Base-by-base conservation (phyloP, 92 coral and sea anemone genomes). In the Epizoanthus rinbou region DNA sequence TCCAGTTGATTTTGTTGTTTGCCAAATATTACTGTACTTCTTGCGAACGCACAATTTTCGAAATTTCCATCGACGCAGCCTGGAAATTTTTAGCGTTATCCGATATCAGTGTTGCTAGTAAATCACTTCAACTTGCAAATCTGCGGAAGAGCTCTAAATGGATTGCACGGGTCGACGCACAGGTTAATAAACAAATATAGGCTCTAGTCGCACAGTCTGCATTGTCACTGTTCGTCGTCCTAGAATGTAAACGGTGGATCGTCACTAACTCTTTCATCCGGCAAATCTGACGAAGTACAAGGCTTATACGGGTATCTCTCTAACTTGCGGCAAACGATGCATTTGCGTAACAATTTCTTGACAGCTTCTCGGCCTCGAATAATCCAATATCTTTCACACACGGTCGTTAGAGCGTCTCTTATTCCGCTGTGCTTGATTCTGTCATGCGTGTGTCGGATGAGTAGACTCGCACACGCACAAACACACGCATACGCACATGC, bases 101-200 rank as follows among this genome's bases (percentile, higher is more conserved):
- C 52, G 82, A 63, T 25, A 74, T 15, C 41, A 84, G 39, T 57
- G 76, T 59, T 8, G 52, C 87, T 1, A 33, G 82, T 58, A 84
- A 37, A 65, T 63, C 60, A 17, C 58, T 41, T 5, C 47, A 0
- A 9, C 21, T 64, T 47, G 70, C 45, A 0, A 75, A 59, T 23
- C 67, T 73, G 43, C 14, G 31, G 17, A 53, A 63, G 0, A 84
- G 74, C 41, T 75, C 83, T 41, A 86, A 50, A 57, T 79, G 85
- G 7, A 86, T 80, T 18, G 85, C 89, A 54, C 85, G 74, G 25
- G 85, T 86, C 17, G 89, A 79, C 43, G 89, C 89, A 41, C 89
- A 86, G 0, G 88, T 85, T 68, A 60, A 84, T 50, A 84, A 64
- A 41, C 66, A 84, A 16, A 84, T 59, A 45, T 84, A 84, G 15